These are phyloP conservation scores for Embiotoca jacksoni DNA, from an alignment of 2,113 vertebrate species.

Conservation along the genomic window DNA sequence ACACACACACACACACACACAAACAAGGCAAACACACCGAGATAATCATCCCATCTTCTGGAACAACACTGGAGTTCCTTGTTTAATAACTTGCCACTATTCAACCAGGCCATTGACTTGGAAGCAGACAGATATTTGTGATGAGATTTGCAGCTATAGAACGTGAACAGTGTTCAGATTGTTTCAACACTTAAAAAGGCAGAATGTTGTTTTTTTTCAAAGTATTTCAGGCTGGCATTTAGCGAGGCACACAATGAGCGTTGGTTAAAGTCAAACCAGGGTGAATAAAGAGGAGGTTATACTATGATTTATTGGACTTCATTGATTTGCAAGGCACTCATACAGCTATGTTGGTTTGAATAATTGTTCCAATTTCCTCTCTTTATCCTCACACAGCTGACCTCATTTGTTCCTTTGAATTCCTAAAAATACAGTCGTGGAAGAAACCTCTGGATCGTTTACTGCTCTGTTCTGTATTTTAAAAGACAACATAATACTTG, in stretches of 20 bases:
- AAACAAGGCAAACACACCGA: conserved; percentile 34
- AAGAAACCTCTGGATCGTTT: too few species aligned
- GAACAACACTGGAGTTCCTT: conserved; percentile 57
- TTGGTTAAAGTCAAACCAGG: conserved; percentile 8
- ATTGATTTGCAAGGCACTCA: conserved; percentile 1
- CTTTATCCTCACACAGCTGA: not conserved
- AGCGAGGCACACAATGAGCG: not conserved
- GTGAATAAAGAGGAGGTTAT: conserved; percentile 27
- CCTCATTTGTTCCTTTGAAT: not conserved
- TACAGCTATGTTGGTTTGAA: not conserved
- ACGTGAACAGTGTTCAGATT: conserved; percentile 61
- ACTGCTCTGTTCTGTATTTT: too few species aligned
- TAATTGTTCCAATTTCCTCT: not conserved
- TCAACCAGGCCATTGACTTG: conserved; percentile 56
- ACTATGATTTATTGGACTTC: conserved; percentile 22
- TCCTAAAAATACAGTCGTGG: not conserved
- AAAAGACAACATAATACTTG: too few species aligned
- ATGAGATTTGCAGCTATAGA: conserved; percentile 53
- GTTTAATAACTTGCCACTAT: conserved; percentile 61
- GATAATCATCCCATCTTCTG: conserved; percentile 58
- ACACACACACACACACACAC: conserved; percentile 1
- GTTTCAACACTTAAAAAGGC: not conserved
- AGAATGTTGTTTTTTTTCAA: not conserved
- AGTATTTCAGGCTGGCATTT: conserved; percentile 43
- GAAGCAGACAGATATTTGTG: conserved; percentile 46